phyloP scores from a whole-genome alignment of 2,797 vertebrate genomes.

The Gila robusta region DNA sequence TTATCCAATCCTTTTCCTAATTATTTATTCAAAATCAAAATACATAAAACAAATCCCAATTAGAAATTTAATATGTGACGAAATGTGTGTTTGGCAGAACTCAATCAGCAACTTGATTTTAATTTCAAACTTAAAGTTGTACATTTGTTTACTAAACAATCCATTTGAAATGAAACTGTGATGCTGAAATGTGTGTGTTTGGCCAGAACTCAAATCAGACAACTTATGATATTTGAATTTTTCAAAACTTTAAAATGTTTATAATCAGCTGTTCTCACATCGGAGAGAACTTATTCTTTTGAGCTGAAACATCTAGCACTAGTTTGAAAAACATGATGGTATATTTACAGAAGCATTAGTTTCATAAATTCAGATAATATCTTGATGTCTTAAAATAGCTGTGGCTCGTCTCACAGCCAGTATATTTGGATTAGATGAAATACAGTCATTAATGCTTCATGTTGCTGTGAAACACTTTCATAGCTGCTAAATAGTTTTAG shows the following conservation, averaged over 20 bases:
- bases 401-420: not conserved
- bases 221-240: not conserved
- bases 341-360: not conserved
- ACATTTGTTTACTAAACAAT: too few species aligned
- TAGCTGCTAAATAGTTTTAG: slow-evolving; percentile 28
- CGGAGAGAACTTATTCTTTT: not conserved
- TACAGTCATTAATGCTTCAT: not conserved
- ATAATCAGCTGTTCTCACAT: not conserved
- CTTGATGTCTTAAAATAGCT: slow-evolving; percentile 2
- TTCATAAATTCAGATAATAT: not conserved
- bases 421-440: slow-evolving; percentile 9
- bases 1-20: not conserved
- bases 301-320: not conserved
- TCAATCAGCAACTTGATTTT: too few species aligned
- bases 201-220: not conserved
- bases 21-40: slow-evolving; percentile 8
- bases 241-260: not conserved
- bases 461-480: slow-evolving; percentile 17
- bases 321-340: not conserved
- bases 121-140: too few species aligned
- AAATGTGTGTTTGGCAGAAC: too few species aligned
- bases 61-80: too few species aligned
- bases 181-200: slow-evolving; percentile 6
- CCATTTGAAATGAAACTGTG: too few species aligned
- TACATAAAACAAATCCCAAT: not conserved